Conservation (phyloP, 2,888 invertebrate species). For the Zygaena filipendulae region DNA sequence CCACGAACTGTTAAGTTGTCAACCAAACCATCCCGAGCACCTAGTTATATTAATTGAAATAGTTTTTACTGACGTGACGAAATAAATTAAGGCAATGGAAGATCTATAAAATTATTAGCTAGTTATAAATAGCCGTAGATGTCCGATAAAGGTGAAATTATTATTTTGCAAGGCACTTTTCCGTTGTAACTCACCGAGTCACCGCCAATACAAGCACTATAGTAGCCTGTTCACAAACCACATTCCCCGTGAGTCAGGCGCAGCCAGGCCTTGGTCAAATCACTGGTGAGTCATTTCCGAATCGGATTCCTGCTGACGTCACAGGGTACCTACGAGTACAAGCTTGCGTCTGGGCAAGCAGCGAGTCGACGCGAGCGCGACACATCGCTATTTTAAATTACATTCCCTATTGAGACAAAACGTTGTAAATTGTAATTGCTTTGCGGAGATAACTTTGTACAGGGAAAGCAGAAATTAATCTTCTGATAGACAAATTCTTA, state of each 20-base stretch:
- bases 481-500: too few relatives aligned
- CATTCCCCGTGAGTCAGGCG: slow-evolving; percentile 29
- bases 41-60: too few relatives aligned
- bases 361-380: slow-evolving; percentile 1
- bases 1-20: too few relatives aligned
- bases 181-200: neutral
- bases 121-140: too few relatives aligned
- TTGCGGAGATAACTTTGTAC: too few relatives aligned
- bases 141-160: too few relatives aligned
- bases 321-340: slow-evolving; percentile 40
- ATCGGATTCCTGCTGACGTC: slow-evolving; percentile 50
- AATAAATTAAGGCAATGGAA: too few relatives aligned
- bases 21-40: too few relatives aligned
- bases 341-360: neutral
- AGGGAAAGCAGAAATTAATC: too few relatives aligned
- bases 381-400: slow-evolving; percentile 34
- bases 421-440: too few relatives aligned
- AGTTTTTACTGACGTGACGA: too few relatives aligned
- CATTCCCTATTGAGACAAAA: slow-evolving; percentile 33
- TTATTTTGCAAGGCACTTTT: neutral
- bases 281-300: slow-evolving; percentile 48
- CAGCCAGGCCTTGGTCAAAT: slow-evolving; percentile 12
- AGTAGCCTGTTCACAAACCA: slow-evolving; percentile 11
- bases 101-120: too few relatives aligned
- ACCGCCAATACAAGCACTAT: slow-evolving; percentile 5